phyloP scores from a whole-genome alignment of 1,140 invertebrate genomes.

The Brachionus angularis region DNA sequence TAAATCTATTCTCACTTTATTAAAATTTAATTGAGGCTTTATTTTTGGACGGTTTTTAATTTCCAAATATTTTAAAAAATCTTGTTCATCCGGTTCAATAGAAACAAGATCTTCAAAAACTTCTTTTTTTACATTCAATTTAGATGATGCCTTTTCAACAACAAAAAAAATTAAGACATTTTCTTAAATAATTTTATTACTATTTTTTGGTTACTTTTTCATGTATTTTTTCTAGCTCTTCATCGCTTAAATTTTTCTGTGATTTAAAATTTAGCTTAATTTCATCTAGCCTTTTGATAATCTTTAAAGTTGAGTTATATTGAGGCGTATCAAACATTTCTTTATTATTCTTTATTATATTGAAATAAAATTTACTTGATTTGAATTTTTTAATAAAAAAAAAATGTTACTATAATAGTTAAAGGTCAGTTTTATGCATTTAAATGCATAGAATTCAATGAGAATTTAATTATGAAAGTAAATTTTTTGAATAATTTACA shows the following conservation, averaged over 20 bases:
- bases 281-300: conserved; percentile 33
- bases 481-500: no score
- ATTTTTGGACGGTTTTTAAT: conserved; percentile 33
- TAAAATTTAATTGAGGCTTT: not conserved
- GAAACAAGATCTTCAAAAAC: conserved; percentile 30
- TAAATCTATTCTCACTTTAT: no score
- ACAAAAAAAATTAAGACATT: conserved; percentile 4
- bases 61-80: conserved; percentile 30
- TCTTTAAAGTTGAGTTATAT: conserved; percentile 25
- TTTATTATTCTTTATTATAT: no score
- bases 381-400: no score
- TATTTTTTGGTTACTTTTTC: conserved; percentile 14
- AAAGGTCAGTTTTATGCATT: no score
- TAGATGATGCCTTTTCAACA: not conserved
- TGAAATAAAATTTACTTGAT: no score
- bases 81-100: conserved; percentile 23
- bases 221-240: conserved; percentile 37
- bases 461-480: no score
- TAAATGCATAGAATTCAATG: no score
- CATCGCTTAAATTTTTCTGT: conserved; percentile 10
- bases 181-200: not conserved
- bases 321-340: conserved; percentile 24
- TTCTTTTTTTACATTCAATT: conserved; percentile 12
- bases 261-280: not conserved
- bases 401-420: no score